A percentile compares a stretch with the other conserved stretches of the same genome.
Conservation (phyloP, 64 coral and sea anemone species). For the Orbicella faveolata region DNA sequence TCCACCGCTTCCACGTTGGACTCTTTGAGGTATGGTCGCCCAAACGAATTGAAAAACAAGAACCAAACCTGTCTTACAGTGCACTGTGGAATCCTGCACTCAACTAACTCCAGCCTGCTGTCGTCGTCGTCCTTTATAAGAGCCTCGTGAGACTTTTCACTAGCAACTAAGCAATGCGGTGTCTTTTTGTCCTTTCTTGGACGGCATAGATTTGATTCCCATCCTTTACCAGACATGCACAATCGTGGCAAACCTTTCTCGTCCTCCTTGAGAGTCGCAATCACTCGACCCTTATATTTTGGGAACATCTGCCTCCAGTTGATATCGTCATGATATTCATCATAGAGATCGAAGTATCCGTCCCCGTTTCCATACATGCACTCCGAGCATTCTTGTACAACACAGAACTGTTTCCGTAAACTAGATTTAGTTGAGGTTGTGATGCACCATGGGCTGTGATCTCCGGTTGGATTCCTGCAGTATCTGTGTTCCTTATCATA, state of each 20-base stretch:
- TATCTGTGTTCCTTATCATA: slow-evolving; percentile 54
- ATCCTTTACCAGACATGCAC: slow-evolving; percentile 59
- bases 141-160: slow-evolving; percentile 13
- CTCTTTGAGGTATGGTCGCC: slow-evolving; percentile 53
- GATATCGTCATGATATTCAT: not conserved
- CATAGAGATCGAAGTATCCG: slow-evolving; percentile 54
- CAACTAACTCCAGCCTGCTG: slow-evolving; percentile 49
- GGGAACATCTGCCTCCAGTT: slow-evolving; percentile 27
- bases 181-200: not conserved
- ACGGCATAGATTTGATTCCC: slow-evolving; percentile 59
- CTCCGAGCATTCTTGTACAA: slow-evolving; percentile 63
- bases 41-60: slow-evolving; percentile 69
- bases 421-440: slow-evolving; percentile 3
- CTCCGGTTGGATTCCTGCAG: slow-evolving; percentile 62
- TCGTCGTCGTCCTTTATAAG: slow-evolving; percentile 26
- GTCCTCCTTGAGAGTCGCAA: slow-evolving; percentile 51
- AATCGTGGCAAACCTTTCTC: slow-evolving; percentile 26
- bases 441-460: slow-evolving; percentile 74
- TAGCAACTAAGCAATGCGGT: slow-evolving; percentile 78
- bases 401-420: slow-evolving; percentile 49
- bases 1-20: slow-evolving; percentile 60
- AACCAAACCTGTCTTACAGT: slow-evolving; percentile 93
- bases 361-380: slow-evolving; percentile 85
- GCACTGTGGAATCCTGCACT: slow-evolving; percentile 72
- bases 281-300: slow-evolving; percentile 65